Evolutionary conservation across 2,888 invertebrate species (phyloP), one percentile per base, ranked within the genome.

Genomic region (Ochropacha duplaris): DNA sequence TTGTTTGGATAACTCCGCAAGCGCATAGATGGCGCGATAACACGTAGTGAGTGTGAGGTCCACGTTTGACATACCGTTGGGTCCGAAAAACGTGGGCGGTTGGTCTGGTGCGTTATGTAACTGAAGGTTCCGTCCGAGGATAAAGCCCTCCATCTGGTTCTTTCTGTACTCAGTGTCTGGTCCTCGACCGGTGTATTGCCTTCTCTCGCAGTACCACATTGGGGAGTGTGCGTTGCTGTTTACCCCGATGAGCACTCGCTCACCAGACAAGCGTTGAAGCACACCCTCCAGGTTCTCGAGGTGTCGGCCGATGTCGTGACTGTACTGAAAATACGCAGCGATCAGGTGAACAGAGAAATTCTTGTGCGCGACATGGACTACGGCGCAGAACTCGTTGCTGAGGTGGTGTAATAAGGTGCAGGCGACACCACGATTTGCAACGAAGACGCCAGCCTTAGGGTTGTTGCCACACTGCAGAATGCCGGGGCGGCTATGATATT

Each of bases 211-310:
- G 50, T 61, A 57, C 71, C 74, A 77, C 14, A 75, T 4, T 0
- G 72, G 72, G 0, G 74, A 78, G 56, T 76, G 73, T 0, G 76
- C 65, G 24, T 77, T 78, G 4, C 50, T 49, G 55, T 77, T 76
- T 0, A 60, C 60, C 0, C 69, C 65, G 0, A 76, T 49, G 0
- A 76, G 6, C 0, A 74, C 56, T 0, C 14, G 31, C 0, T 11
- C 24, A 0, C 69, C 71, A 0, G 24, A 1, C 0, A 74, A 54
- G 0, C 0, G 5, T 0, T 60, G 54, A 16, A 76, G 51, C 0
- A 70, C 68, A 0, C 5, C 2, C 0, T 54, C 62, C 0, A 75
- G 49, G n/a, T n/a, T n/a, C n/a, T n/a, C n/a, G n/a, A n/a, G n/a
- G n/a, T n/a, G n/a, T n/a, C n/a, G n/a, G n/a, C 54, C 39, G 4